Percentiles rank a stretch among this genome's conserved stretches.
phyloP scores from a whole-genome alignment of 2,113 vertebrate genomes.

The Forbesichthys agassizii region DNA sequence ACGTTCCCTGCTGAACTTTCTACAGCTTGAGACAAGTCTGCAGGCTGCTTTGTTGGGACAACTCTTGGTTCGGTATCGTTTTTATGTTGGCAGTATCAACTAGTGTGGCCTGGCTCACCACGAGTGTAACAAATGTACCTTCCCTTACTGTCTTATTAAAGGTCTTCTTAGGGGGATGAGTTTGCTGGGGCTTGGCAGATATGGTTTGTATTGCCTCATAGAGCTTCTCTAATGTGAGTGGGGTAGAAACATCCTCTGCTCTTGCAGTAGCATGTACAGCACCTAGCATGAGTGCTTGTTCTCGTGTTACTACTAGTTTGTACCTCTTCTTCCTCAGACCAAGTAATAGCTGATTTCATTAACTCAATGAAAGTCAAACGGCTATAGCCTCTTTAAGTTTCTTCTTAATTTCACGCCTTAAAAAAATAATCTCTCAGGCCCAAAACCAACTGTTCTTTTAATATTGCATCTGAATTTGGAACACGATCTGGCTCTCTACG shows the following conservation, averaged over 20 bases:
- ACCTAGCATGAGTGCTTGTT: not conserved
- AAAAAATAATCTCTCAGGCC: conserved; percentile 8
- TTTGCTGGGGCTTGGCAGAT: not conserved
- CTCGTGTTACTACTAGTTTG: not conserved
- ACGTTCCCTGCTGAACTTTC: too few species aligned
- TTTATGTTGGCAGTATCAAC: not conserved
- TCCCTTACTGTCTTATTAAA: conserved; percentile 15
- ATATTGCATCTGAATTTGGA: conserved; percentile 8
- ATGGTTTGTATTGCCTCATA: conserved; percentile 24
- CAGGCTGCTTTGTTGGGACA: too few species aligned
- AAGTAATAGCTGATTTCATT: conserved; percentile 18
- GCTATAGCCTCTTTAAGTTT: not conserved
- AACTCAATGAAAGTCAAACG: conserved; percentile 11
- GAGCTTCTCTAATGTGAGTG: conserved; percentile 9
- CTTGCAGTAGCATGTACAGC: conserved; percentile 9
- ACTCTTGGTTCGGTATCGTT: too few species aligned
- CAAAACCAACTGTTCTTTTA: conserved; percentile 26
- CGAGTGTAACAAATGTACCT: conserved; percentile 22
- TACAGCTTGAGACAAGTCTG: too few species aligned
- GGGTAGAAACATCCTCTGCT: not conserved
- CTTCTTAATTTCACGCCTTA: conserved; percentile 17
- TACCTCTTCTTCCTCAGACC: conserved; percentile 23
- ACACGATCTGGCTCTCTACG: not conserved
- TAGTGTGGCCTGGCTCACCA: conserved; percentile 18
- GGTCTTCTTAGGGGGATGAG: not conserved